These are phyloP conservation scores for Harmothoe impar DNA, from an alignment of 2,888 invertebrate species.

Conservation along the genomic window DNA sequence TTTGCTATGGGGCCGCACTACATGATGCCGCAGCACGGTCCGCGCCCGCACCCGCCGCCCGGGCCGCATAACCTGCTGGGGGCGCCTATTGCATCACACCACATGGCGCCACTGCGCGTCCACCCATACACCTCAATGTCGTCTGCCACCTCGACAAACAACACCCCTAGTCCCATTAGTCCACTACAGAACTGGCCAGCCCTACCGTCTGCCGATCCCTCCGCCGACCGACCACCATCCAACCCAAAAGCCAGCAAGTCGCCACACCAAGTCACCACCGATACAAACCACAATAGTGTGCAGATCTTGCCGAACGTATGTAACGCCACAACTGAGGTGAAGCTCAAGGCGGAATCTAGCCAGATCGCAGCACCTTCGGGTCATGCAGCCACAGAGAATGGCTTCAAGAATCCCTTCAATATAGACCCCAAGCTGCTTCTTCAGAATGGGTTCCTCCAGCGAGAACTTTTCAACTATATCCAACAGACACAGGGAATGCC, in stretches of 20 bases:
- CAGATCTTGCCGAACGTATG: constrained; percentile 78
- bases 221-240: not conserved
- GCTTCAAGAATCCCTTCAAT: constrained; percentile 28
- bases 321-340: constrained; percentile 59
- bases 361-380: not conserved
- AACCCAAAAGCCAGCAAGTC: not conserved
- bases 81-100: constrained; percentile 33
- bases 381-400: not conserved
- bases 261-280: constrained; percentile 1
- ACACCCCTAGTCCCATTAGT: constrained; percentile 29
- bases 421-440: constrained; percentile 40
- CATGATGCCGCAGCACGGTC: constrained; percentile 16
- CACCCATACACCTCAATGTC: constrained; percentile 68
- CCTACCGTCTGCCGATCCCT: not conserved
- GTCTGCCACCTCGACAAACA: constrained; percentile 69
- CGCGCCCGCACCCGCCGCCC: not conserved
- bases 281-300: constrained; percentile 69
- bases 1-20: not conserved
- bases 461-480: constrained; percentile 68
- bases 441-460: constrained; percentile 64
- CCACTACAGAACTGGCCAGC: constrained; percentile 61
- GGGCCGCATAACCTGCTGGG: constrained; percentile 73
- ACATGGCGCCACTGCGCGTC: constrained; percentile 33
- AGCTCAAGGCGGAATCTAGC: not conserved
- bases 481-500: constrained; percentile 65